Base-by-base conservation (phyloP, 2,113 vertebrate genomes). In the Eira barbara region DNA sequence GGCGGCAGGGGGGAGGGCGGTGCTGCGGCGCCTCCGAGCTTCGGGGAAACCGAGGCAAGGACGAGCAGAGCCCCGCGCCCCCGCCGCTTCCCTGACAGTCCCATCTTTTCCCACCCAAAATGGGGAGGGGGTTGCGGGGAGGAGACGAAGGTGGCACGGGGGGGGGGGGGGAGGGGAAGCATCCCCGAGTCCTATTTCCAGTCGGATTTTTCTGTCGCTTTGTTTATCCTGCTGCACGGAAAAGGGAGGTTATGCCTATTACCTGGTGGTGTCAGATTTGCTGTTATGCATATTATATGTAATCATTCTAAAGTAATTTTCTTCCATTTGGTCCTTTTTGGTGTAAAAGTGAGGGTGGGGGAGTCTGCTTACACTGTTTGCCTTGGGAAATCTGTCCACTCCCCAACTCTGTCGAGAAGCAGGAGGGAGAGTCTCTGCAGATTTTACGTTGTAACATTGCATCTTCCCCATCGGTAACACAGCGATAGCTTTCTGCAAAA, bases 261-360 rank as follows among this genome's bases (percentile, higher is more conserved):
- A 47, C 29, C 39, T 20, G 73, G 14, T 29, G 55, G 47, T 8
- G 25, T 79, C 45, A 13, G 76, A 47, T 29, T 21, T 21, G 25
- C 5, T 29, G 65, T 71, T 78, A 6, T 69, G 67, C 52, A 74
- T 47, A 55, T 42, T 52, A 15, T 36, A 10, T 4, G 36, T 29
- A 20, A 89, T 73, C 82, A 29, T 80, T 67, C 34, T 11, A 57
- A 89, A 92, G 83, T 13, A 11, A 45, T 94, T 79, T 76, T 29
- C 91, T 65, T 82, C 95, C 86, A 65, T 88, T 88, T 63, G 81
- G 25, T 76, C 49, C 81, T 69, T 89, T 89, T 94, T 42, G 89
- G 78, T 67, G 49, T 47, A 74, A 47, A 81, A 47, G 11, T 42
- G 39, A 5, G 39, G 39, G 3, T 39, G 12, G 23, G 0, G 3